Evolutionary conservation across 2,888 invertebrate species (phyloP).

Genomic region (Diogma glabrata): DNA sequence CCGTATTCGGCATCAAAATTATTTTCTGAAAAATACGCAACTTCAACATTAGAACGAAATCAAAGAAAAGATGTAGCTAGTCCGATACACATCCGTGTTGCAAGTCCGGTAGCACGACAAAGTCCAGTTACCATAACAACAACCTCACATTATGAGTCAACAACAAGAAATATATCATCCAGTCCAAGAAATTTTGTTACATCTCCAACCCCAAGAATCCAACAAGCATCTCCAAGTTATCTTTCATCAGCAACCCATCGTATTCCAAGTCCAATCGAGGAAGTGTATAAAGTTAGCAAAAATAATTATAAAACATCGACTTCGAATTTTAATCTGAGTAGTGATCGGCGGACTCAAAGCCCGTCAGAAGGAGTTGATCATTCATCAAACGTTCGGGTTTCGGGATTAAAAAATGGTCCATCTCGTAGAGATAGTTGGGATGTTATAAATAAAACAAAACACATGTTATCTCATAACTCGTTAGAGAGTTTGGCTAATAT

Average conservation of each 20-base stretch:
- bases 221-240: conserved; percentile 43
- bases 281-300: conserved; percentile 1
- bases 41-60: conserved; percentile 14
- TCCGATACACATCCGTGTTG: conserved; percentile 32
- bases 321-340: conserved; percentile 1
- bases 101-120: conserved; percentile 30
- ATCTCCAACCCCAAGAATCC: conserved; percentile 31
- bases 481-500: conserved; percentile 58
- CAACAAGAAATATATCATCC: conserved; percentile 27
- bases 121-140: conserved; percentile 37
- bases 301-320: conserved; percentile 5
- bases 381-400: conserved; percentile 47
- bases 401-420: conserved; percentile 43
- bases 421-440: conserved; percentile 70
- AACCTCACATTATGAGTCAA: conserved; percentile 31
- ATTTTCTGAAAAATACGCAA: conserved; percentile 19
- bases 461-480: conserved; percentile 57
- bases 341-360: conserved; percentile 18
- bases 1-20: conserved; percentile 14
- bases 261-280: conserved; percentile 31
- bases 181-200: conserved; percentile 33
- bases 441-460: conserved; percentile 66
- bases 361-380: conserved; percentile 43
- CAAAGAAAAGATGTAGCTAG: conserved; percentile 19
- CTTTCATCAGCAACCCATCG: conserved; percentile 38